Conservation (phyloP, 2,797 vertebrate genomes). For the Malurus splendens region DNA sequence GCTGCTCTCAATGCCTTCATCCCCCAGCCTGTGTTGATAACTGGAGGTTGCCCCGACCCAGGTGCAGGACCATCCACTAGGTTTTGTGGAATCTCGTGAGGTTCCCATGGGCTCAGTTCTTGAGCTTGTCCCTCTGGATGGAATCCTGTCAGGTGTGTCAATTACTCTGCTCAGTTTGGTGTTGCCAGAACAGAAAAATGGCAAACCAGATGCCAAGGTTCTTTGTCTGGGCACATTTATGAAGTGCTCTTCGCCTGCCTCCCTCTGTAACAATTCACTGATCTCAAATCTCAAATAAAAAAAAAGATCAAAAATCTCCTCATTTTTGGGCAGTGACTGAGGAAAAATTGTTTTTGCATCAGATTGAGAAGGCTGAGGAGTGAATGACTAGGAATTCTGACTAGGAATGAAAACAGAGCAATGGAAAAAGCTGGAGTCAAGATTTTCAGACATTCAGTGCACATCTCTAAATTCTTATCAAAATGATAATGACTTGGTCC, state of each 20-base stretch:
- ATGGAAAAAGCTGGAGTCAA: background rate
- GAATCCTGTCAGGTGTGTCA: background rate
- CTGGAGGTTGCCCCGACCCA: fast-evolving
- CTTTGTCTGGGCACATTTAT: background rate
- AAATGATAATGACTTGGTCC: background rate
- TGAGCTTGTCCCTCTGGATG: background rate
- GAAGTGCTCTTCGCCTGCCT: background rate
- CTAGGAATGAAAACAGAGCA: background rate
- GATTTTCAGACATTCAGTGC: background rate
- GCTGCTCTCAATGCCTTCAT: background rate
- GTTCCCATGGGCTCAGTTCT: background rate
- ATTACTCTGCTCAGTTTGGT: background rate
- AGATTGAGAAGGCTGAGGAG: background rate
- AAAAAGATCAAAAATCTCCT: background rate
- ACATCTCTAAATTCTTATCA: background rate
- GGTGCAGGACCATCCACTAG: background rate
- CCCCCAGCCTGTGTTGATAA: background rate
- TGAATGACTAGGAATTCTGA: background rate
- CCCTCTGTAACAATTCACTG: background rate
- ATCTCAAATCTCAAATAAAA: too few relatives aligned
- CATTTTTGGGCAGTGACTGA: background rate
- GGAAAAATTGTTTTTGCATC: background rate
- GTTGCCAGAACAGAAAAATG: background rate
- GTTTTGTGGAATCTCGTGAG: background rate
- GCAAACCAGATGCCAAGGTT: background rate